Conservation (phyloP, 1,140 invertebrate species). For the Plutomurus gul region DNA sequence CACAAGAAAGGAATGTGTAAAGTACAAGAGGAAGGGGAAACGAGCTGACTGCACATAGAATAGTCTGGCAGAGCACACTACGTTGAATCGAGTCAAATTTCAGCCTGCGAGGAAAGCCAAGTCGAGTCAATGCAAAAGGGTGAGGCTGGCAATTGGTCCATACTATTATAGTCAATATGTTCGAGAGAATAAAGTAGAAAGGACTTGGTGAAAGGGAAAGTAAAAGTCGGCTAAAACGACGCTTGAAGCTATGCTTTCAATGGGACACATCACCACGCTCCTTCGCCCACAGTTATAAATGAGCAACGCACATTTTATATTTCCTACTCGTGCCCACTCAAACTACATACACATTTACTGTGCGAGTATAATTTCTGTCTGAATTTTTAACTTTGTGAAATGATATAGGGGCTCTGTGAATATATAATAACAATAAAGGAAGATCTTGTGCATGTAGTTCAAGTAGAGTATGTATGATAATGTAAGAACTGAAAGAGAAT, state of each 20-base stretch:
- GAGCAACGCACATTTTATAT: neutral
- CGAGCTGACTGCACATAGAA: neutral
- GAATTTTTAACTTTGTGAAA: no score
- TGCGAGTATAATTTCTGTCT: neutral
- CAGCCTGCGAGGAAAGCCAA: neutral
- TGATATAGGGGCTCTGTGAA: no score
- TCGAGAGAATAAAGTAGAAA: neutral
- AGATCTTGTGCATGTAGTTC: no score
- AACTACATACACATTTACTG: neutral
- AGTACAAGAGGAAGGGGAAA: neutral
- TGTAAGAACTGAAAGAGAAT: no score
- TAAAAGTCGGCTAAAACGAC: neutral
- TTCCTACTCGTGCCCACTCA: neutral
- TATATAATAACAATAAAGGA: no score
- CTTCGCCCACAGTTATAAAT: neutral
- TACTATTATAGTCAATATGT: slow-evolving; percentile 15
- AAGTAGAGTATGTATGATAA: no score
- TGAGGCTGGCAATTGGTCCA: neutral
- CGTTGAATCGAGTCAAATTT: slow-evolving; percentile 9
- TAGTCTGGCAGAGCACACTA: neutral
- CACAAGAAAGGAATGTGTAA: neutral
- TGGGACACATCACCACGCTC: neutral
- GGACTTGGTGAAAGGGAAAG: neutral
- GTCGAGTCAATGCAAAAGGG: neutral
- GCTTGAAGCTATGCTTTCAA: neutral